Conservation (phyloP, 92 coral and sea anemone species). For the Porites cylindrica region DNA sequence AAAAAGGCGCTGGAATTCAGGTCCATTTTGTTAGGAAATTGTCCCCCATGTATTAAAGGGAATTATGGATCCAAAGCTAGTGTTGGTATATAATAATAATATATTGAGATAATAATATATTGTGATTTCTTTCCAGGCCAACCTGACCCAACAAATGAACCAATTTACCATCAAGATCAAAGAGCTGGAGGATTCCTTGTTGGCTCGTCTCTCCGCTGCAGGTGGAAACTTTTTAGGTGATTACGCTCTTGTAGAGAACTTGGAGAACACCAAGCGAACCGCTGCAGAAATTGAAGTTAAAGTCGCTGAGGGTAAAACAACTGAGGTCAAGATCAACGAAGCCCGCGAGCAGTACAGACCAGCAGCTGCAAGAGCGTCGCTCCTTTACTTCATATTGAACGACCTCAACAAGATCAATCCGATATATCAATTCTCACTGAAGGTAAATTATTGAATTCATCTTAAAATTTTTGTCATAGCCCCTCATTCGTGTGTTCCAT, state of each 20-base stretch:
- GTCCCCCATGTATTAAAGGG: too few species aligned
- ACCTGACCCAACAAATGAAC: slow-evolving; percentile 96
- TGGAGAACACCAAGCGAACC: slow-evolving; percentile 96
- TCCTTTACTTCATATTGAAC: slow-evolving; percentile 93
- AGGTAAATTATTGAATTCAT: slow-evolving; percentile 62
- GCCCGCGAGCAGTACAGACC: slow-evolving; percentile 99
- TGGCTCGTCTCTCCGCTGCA: slow-evolving; percentile 98
- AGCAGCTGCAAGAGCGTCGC: slow-evolving; percentile 95
- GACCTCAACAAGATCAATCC: slow-evolving; percentile 99
- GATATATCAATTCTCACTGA: slow-evolving; percentile 96
- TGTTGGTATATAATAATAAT: background rate
- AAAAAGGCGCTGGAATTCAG: too few species aligned
- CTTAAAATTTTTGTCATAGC: background rate
- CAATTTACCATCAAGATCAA: slow-evolving; percentile 94
- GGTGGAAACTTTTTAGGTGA: slow-evolving; percentile 99
- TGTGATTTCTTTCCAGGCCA: slow-evolving; percentile 66
- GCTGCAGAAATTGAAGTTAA: slow-evolving; percentile 99
- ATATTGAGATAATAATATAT: background rate
- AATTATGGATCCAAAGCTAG: background rate
- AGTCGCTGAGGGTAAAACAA: slow-evolving; percentile 94
- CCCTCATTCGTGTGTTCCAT: background rate
- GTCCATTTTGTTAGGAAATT: too few species aligned
- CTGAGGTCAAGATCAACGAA: slow-evolving; percentile 96
- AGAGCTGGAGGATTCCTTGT: slow-evolving; percentile 93
- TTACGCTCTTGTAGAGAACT: slow-evolving; percentile 97